phyloP scores from a whole-genome alignment of 2,888 invertebrate genomes.

The Oscheius sp. region DNA sequence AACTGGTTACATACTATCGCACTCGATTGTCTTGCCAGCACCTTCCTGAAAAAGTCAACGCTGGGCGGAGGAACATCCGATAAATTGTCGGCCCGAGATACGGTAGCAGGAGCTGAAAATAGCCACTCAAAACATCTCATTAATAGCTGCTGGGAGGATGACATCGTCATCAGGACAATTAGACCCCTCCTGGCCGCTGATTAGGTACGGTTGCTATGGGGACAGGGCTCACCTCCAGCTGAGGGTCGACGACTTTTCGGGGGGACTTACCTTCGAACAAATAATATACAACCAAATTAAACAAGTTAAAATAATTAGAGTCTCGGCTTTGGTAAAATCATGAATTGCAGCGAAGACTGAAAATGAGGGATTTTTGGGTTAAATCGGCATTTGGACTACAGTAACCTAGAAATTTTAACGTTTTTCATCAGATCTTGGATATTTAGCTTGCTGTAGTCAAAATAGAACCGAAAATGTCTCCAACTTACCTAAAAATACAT shows the following conservation, averaged over 20 bases:
- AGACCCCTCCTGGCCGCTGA: neutral
- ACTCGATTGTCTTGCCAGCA: constrained; percentile 26
- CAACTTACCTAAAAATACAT: constrained; percentile 32
- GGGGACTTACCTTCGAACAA: constrained; percentile 14
- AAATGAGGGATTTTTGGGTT: too few species aligned
- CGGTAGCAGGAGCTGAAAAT: constrained; percentile 28
- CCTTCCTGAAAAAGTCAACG: constrained; percentile 21
- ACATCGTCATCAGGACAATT: neutral
- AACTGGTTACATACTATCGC: constrained; percentile 23
- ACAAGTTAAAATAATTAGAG: constrained; percentile 45
- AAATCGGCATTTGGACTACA: too few species aligned
- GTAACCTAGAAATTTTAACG: too few species aligned
- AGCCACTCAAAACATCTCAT: neutral
- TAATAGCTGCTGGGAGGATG: neutral
- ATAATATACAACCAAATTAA: constrained; percentile 43
- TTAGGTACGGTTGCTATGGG: neutral
- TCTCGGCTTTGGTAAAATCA: constrained; percentile 45
- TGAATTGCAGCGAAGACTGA: constrained; percentile 52
- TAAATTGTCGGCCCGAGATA: constrained; percentile 14
- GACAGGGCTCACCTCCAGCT: neutral
- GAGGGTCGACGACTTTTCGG: neutral
- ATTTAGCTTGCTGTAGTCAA: too few species aligned
- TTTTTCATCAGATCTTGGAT: too few species aligned
- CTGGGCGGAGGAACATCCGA: neutral
- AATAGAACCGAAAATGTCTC: too few species aligned